These are phyloP conservation scores for Cervus canadensis DNA, from an alignment of 2,113 vertebrate genomes.

Conservation along the genomic window DNA sequence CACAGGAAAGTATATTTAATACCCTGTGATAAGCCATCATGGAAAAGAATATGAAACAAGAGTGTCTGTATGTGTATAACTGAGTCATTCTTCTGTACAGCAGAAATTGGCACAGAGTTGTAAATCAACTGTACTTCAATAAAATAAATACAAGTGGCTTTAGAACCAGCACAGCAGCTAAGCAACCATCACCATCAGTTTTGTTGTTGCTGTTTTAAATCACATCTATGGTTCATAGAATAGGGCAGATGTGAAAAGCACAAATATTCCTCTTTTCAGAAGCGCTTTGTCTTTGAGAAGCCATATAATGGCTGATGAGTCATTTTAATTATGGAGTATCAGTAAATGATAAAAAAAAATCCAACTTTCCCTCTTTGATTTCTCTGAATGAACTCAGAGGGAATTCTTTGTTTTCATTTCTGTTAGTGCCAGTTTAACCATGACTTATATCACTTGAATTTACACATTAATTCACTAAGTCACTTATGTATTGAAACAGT, in stretches of 20 bases:
- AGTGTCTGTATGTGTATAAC: neutral
- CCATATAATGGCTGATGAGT: neutral
- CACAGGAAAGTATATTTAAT: neutral
- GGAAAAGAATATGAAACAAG: neutral
- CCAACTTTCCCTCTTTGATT: neutral
- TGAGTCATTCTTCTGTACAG: neutral
- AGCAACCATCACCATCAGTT: neutral
- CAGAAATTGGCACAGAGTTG: neutral
- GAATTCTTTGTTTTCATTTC: neutral
- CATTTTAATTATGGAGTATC: neutral
- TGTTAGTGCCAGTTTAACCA: neutral
- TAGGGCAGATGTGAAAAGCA: neutral
- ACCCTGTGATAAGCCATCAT: neutral
- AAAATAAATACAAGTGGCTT: neutral
- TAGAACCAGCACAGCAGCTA: neutral
- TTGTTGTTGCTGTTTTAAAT: neutral
- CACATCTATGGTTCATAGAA: neutral
- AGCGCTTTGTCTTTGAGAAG: neutral
- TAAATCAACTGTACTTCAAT: neutral
- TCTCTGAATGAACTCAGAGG: neutral
- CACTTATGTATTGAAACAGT: neutral
- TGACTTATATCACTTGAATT: neutral
- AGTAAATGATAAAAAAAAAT: neutral
- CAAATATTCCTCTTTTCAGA: neutral
- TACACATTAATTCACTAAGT: constrained; percentile 15